These are phyloP conservation scores for Coleophora flavipennella DNA, from an alignment of 2,888 invertebrate species.

Conservation along the genomic window DNA sequence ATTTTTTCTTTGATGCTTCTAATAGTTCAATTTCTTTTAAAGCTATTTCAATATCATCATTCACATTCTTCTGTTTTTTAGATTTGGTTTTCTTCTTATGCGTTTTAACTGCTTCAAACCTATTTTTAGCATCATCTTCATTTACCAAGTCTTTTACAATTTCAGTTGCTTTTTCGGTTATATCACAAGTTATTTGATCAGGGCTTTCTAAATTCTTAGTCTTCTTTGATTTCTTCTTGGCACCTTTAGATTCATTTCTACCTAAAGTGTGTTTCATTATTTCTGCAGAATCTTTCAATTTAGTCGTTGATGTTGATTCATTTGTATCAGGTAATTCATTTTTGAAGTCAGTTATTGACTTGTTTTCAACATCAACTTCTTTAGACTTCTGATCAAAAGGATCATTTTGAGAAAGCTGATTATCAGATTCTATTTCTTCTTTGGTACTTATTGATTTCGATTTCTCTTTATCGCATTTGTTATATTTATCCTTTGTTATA, in stretches of 20 bases:
- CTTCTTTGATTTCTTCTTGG: slow-evolving; percentile 19
- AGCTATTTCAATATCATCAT: slow-evolving; percentile 41
- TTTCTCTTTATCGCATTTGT: no score
- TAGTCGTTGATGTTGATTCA: slow-evolving; percentile 14
- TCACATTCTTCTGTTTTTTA: slow-evolving; percentile 34
- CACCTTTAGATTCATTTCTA: slow-evolving; percentile 2
- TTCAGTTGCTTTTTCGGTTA: slow-evolving; percentile 7
- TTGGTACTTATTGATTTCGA: no score
- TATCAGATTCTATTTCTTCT: no score
- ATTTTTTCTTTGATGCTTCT: slow-evolving; percentile 25
- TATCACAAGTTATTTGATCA: slow-evolving; percentile 1
- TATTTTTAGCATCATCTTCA: slow-evolving; percentile 11
- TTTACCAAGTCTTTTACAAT: slow-evolving; percentile 4
- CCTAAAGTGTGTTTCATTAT: no score
- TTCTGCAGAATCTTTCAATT: slow-evolving; percentile 14
- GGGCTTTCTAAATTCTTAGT: slow-evolving; percentile 18
- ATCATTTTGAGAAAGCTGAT: no score
- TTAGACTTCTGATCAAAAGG: slow-evolving; percentile 4
- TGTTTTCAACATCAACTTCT: slow-evolving; percentile 12
- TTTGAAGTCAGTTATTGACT: no score
- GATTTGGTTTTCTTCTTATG: slow-evolving; percentile 41
- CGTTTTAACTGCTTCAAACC: slow-evolving; percentile 25
- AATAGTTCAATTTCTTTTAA: slow-evolving; percentile 36
- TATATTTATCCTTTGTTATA: no score
- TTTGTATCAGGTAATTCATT: no score